These are phyloP conservation scores for Pseudomyrmex gracilis DNA, from an alignment of 1,140 invertebrate genomes.

Conservation along the genomic window DNA sequence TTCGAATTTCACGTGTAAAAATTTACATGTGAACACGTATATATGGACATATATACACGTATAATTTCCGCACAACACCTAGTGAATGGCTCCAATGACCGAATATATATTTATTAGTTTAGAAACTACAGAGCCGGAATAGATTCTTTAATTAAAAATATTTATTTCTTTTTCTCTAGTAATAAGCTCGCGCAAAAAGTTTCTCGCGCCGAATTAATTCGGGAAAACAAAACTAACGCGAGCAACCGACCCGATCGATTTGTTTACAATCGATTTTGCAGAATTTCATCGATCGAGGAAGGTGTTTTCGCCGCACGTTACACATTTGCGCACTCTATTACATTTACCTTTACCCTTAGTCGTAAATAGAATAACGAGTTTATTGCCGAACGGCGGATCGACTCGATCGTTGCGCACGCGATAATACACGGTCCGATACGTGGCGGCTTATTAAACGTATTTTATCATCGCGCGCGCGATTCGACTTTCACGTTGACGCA, in stretches of 20 bases:
- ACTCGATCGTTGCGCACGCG: constrained; percentile 8
- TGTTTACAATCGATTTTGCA: background rate
- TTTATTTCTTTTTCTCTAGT: no score
- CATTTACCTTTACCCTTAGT: constrained; percentile 37
- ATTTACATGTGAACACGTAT: no score
- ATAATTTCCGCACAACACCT: no score
- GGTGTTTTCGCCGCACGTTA: background rate
- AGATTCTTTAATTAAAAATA: no score
- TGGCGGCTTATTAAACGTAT: constrained; percentile 28
- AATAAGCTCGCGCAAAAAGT: background rate
- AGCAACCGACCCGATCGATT: no score
- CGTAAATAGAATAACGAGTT: constrained; percentile 44
- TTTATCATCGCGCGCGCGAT: constrained; percentile 31
- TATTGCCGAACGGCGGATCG: constrained; percentile 18
- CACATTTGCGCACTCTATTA: constrained; percentile 21
- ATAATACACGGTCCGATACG: constrained; percentile 27
- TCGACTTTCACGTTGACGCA: constrained; percentile 16
- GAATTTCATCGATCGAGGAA: constrained; percentile 1
- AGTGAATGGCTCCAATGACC: no score
- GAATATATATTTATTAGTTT: no score
- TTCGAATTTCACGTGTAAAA: no score
- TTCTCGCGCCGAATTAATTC: background rate
- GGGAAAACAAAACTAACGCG: background rate
- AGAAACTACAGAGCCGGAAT: no score
- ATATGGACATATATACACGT: no score